Conservation (phyloP, 2,888 invertebrate genomes). For the Lasiommata megera region DNA sequence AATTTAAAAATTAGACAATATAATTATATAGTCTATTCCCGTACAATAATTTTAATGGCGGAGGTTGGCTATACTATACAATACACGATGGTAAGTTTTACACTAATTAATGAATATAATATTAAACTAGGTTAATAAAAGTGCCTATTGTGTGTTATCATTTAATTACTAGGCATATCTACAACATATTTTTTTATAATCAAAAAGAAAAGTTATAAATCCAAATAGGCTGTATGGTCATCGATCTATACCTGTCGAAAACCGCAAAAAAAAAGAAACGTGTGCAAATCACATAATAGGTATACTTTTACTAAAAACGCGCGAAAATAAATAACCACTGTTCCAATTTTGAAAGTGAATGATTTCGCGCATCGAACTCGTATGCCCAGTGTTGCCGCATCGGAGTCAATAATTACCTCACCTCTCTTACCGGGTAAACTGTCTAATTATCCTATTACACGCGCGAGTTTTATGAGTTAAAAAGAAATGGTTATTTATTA, state of each 20-base stretch:
- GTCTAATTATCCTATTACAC: constrained; percentile 38
- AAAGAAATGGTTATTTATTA: constrained; percentile 10
- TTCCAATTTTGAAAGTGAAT: constrained; percentile 8
- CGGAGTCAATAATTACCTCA: constrained; percentile 30
- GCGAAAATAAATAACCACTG: constrained; percentile 1
- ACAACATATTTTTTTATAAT: too few species aligned
- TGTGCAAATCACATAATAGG: too few species aligned
- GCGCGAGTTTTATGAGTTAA: constrained; percentile 4
- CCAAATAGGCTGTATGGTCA: neutral
- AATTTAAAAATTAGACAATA: too few species aligned
- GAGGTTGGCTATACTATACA: too few species aligned
- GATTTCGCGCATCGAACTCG: constrained; percentile 1
- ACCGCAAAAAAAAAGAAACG: neutral
- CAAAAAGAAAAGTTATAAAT: too few species aligned
- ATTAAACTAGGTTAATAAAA: too few species aligned
- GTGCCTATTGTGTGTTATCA: too few species aligned
- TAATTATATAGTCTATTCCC: too few species aligned
- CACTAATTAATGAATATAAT: too few species aligned
- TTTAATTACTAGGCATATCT: too few species aligned
- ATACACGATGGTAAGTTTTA: too few species aligned
- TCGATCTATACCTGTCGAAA: neutral
- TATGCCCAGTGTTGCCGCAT: constrained; percentile 10
- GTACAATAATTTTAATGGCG: too few species aligned
- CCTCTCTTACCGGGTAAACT: constrained; percentile 35
- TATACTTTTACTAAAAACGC: neutral